Percentiles rank a stretch among this genome's conserved stretches.
phyloP scores from a whole-genome alignment of 2,888 invertebrate genomes.

The Margaritifera margaritifera region DNA sequence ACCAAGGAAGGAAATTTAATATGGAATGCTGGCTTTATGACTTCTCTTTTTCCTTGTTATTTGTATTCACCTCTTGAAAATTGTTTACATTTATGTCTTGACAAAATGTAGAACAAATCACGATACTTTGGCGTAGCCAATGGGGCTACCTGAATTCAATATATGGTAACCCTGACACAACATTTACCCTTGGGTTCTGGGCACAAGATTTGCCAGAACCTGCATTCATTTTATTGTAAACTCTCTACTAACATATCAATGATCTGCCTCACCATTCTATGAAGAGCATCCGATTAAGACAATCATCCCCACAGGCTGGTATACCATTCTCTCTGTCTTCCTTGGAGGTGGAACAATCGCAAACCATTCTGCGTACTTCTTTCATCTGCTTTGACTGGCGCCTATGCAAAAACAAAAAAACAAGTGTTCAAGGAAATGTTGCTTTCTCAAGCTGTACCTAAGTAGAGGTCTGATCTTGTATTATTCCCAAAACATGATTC shows the following conservation, averaged over 20 bases:
- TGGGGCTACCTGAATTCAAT: too few relatives aligned
- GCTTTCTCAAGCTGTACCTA: background rate
- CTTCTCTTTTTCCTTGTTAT: too few relatives aligned
- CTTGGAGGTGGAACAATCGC: conserved; percentile 93
- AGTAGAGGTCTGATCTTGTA: background rate
- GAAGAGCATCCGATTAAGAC: conserved; percentile 96
- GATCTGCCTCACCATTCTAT: conserved; percentile 88
- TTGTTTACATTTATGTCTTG: too few relatives aligned
- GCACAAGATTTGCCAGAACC: too few relatives aligned
- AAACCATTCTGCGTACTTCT: conserved; percentile 93
- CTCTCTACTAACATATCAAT: background rate
- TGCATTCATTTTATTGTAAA: background rate
- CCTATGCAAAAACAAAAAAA: conserved; percentile 60
- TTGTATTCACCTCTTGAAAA: too few relatives aligned
- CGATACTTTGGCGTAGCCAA: too few relatives aligned
- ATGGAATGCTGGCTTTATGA: too few relatives aligned
- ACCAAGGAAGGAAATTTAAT: too few relatives aligned
- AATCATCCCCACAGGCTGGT: conserved; percentile 94
- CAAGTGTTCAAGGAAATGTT: background rate
- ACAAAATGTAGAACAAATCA: too few relatives aligned
- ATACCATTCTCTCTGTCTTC: conserved; percentile 90
- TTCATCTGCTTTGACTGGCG: conserved; percentile 81
- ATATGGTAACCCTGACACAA: too few relatives aligned
- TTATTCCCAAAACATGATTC: conserved; percentile 1
- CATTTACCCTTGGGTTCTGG: too few relatives aligned